phyloP scores from a whole-genome alignment of 2,113 vertebrate species.

The Corythaixoides concolor region DNA sequence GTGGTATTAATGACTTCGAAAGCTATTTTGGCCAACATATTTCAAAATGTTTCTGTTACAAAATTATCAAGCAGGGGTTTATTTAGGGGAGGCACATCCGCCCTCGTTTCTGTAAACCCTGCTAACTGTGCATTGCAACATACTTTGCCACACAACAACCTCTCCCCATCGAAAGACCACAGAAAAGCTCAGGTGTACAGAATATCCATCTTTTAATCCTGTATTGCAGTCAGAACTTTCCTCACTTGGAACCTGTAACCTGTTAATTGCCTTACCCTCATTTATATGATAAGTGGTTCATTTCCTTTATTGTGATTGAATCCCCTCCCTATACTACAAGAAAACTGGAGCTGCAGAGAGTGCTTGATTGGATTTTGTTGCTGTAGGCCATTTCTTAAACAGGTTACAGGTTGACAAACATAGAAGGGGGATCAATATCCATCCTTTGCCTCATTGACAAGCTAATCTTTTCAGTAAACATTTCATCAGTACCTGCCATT shows the following conservation, averaged over 20 bases:
- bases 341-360: conserved; percentile 64
- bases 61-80: neutral
- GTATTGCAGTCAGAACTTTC: conserved; percentile 20
- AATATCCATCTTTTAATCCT: neutral
- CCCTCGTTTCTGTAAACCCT: neutral
- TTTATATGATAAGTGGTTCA: conserved; percentile 75
- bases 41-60: neutral
- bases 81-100: too few species aligned
- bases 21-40: neutral
- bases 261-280: conserved; percentile 68
- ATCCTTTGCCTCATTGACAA: conserved; percentile 72
- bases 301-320: conserved; percentile 75
- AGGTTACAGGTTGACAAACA: conserved; percentile 74
- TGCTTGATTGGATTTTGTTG: conserved; percentile 74
- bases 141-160: neutral
- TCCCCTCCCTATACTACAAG: conserved; percentile 60
- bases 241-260: conserved; percentile 61
- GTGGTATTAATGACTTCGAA: neutral
- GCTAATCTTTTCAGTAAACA: conserved; percentile 78
- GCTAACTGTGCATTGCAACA: neutral
- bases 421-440: conserved; percentile 68
- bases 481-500: conserved; percentile 77
- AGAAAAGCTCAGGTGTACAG: neutral
- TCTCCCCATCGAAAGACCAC: neutral
- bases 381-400: conserved; percentile 74